Evolutionary conservation across 92 coral and sea anemone species (phyloP), one percentile per base, ranked within the genome.

Genomic region (Parazoanthus swiftii): DNA sequence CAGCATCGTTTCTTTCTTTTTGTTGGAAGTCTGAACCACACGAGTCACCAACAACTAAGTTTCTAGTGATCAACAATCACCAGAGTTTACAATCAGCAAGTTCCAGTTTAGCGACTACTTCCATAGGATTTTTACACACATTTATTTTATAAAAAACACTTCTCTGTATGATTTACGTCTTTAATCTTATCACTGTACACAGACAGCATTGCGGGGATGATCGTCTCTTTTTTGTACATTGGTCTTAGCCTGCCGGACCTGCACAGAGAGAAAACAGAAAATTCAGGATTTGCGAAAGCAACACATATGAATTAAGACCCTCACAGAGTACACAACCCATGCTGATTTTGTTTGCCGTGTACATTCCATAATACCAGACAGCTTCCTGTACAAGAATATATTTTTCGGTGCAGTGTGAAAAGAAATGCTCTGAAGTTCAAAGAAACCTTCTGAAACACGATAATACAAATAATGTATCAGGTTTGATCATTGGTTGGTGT

Each of bases 81-180:
- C 39, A 70, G 87, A 84, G 75, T n/a, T 84, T 37, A 71, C 78
- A 84, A 71, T 84, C 87, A 84, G 29, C 37, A 68, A 26, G 25
- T 68, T 83, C 56, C 38, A 43, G 56, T 78, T 84, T 72, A 84
- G 26, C 26, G 43, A 70, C 87, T 84, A 84, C 79, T 71, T 84
- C 87, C 86, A 83, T 68, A 72, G 78, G 67, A 84, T 84, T 84
- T 71, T 48, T 84, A 54, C 79, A 84, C 78, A 84, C 67, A 74
- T 71, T 84, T 84, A 84, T 84, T 84, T 84, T 84, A 84, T 84
- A 84, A 84, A 84, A 84, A 84, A 71, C 87, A 84, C 87, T 46
- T 84, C 77, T 84, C 87, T 84, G 87, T 72, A 84, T 84, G 87
- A 84, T 68, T 84, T 71, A 84, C 51, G 79, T 84, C 48, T 70